phyloP scores from a whole-genome alignment of 2,797 vertebrate species.

The Myoxocephalus aenaeus region DNA sequence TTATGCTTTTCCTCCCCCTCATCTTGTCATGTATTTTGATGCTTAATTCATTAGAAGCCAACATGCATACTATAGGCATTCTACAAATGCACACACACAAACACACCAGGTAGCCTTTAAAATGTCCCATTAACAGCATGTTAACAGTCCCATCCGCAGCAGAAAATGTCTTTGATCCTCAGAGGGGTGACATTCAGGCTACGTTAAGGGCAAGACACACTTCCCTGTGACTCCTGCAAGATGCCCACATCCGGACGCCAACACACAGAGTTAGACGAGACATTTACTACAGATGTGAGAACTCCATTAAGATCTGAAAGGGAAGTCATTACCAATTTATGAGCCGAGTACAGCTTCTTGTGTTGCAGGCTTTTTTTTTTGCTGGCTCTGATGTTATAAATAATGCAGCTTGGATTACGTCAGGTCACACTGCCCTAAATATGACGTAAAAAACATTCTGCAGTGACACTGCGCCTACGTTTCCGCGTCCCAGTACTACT shows the following conservation, averaged over 20 bases:
- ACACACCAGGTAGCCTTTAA: conserved; percentile 65
- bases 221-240: conserved; percentile 52
- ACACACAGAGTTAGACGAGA: conserved; percentile 30
- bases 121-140: conserved; percentile 60
- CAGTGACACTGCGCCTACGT: conserved; percentile 36
- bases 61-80: conserved; percentile 23
- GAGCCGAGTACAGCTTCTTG: conserved; percentile 65
- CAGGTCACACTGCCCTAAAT: conserved; percentile 78
- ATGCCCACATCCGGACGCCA: conserved; percentile 38
- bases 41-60: conserved; percentile 45
- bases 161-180: conserved; percentile 73
- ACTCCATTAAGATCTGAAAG: conserved; percentile 78
- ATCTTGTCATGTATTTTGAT: conserved; percentile 23
- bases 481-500: conserved; percentile 28
- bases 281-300: conserved; percentile 69
- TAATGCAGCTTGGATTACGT: conserved; percentile 82
- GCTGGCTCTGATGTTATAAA: conserved; percentile 74
- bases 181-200: conserved; percentile 60
- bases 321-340: conserved; percentile 80
- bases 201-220: conserved; percentile 30
- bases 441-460: conserved; percentile 56
- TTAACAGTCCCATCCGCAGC: conserved; percentile 53
- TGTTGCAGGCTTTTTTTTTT: conserved; percentile 59
- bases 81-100: conserved; percentile 16
- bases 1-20: neutral